phyloP scores from a whole-genome alignment of 2,888 invertebrate species.

The Melieria crassipennis region DNA sequence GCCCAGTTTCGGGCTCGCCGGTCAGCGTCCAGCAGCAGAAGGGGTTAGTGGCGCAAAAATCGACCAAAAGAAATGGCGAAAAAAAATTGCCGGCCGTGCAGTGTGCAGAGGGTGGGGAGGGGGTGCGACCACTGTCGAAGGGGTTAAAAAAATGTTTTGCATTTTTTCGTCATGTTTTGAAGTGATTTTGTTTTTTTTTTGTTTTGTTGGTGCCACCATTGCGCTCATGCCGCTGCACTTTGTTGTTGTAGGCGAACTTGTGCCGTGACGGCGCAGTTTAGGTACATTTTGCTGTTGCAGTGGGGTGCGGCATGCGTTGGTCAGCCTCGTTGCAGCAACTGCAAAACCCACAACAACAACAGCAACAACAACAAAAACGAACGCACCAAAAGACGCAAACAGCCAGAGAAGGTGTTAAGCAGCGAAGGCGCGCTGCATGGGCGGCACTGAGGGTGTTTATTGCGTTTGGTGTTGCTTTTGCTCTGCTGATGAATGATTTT shows the following conservation, averaged over 20 bases:
- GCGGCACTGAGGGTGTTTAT: background rate
- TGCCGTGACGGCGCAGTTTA: too few relatives aligned
- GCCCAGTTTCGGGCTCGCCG: background rate
- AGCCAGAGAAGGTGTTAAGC: too few relatives aligned
- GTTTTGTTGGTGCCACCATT: conserved; percentile 2
- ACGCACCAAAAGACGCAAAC: too few relatives aligned
- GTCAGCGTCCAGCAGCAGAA: background rate
- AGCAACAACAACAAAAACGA: background rate
- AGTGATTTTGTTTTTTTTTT: conserved; percentile 50
- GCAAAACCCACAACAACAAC: background rate
- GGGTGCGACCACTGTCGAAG: conserved; percentile 37
- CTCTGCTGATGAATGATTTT: too few relatives aligned
- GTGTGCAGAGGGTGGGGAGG: conserved; percentile 32
- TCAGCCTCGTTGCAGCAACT: background rate
- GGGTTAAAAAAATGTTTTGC: conserved; percentile 52
- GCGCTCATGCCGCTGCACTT: background rate
- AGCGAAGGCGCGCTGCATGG: background rate
- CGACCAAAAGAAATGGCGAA: background rate
- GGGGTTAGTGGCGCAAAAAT: background rate
- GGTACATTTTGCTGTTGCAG: background rate
- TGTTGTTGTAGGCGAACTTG: background rate
- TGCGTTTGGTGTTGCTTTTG: too few relatives aligned
- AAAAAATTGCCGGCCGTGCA: background rate
- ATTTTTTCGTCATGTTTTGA: conserved; percentile 43
- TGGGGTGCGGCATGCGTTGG: background rate